These are phyloP conservation scores for Lypha dubia DNA, from an alignment of 2,888 invertebrate genomes.

Conservation along the genomic window DNA sequence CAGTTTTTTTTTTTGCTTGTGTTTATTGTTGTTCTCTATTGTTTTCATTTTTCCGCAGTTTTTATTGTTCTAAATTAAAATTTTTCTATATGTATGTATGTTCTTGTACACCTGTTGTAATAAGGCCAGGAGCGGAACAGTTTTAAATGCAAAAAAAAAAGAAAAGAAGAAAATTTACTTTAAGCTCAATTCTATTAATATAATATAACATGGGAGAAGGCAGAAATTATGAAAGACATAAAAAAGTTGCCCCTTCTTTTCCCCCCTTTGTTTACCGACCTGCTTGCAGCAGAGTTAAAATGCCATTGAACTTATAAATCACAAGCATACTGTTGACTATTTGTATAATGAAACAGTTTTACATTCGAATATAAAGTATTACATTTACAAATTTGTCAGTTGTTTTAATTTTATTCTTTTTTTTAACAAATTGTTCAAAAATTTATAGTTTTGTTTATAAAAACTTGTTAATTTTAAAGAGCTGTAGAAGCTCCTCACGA, in stretches of 20 bases:
- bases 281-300: neutral
- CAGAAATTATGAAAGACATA: too few species aligned
- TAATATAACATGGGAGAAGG: too few species aligned
- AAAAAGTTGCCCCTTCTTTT: too few species aligned
- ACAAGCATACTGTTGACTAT: neutral
- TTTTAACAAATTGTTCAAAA: neutral
- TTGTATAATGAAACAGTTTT: constrained; percentile 14
- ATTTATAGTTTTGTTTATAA: constrained; percentile 4
- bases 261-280: neutral
- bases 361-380: neutral
- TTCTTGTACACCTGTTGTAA: constrained; percentile 32
- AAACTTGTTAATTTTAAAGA: constrained; percentile 2
- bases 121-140: neutral
- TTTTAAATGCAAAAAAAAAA: too few species aligned
- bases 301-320: constrained; percentile 50
- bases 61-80: constrained; percentile 33
- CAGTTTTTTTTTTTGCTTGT: neutral
- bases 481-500: too few species aligned
- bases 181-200: too few species aligned
- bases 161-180: too few species aligned
- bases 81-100: neutral
- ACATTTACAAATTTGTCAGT: neutral
- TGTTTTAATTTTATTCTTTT: neutral
- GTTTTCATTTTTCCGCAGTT: constrained; percentile 20
- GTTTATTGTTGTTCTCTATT: neutral